Conservation (phyloP, 2,888 invertebrate genomes). For the Tenodera sinensis region DNA sequence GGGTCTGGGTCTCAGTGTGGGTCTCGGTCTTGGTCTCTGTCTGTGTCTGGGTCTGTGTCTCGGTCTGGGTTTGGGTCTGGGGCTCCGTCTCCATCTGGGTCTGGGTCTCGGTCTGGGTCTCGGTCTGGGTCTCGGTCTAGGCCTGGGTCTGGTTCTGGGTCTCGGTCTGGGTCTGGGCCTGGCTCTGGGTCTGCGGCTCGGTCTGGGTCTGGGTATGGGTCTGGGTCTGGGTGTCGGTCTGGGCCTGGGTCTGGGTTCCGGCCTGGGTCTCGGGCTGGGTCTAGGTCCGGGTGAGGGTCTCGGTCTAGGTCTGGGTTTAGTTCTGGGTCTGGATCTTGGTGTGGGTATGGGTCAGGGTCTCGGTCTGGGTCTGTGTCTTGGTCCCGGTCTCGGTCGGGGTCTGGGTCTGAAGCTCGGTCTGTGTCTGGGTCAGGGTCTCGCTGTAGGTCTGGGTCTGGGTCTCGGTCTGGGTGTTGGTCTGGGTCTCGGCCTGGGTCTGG, state of each 20-base stretch:
- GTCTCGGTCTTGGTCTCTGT: no score
- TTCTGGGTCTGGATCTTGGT: background rate
- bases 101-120: constrained; percentile 34
- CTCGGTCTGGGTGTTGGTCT: no score
- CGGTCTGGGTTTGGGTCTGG: constrained; percentile 38
- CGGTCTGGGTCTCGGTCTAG: constrained; percentile 36
- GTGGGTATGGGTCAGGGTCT: background rate
- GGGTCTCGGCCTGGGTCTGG: no score
- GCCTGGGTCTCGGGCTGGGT: background rate
- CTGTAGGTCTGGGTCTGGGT: no score
- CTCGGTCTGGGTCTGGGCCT: background rate
- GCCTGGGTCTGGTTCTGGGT: constrained; percentile 31
- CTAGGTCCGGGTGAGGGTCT: background rate
- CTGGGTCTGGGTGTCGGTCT: no score
- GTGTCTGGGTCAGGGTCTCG: no score
- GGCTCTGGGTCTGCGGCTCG: no score
- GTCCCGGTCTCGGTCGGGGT: no score
- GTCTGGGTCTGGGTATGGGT: no score
- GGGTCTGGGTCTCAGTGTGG: constrained; percentile 30
- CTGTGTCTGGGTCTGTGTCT: constrained; percentile 35
- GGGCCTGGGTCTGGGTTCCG: no score
- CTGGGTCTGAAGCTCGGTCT: background rate
- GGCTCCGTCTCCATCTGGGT: constrained; percentile 23
- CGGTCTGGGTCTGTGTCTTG: background rate
- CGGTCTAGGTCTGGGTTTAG: background rate